Conservation (phyloP, 2,113 vertebrate genomes). For the Pluvialis apricaria region DNA sequence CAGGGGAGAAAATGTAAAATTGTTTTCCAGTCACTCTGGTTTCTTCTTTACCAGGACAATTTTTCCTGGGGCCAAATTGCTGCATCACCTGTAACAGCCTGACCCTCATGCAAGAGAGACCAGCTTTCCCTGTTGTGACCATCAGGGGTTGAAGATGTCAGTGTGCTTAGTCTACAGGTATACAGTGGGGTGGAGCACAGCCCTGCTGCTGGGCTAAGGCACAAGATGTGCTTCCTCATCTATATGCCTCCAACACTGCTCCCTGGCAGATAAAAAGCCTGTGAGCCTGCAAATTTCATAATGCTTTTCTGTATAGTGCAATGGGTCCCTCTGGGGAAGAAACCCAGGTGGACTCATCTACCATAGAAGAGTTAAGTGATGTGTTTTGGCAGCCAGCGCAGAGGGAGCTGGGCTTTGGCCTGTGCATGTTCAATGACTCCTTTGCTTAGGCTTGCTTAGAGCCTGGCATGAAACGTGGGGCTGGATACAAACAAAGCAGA, state of each 20-base stretch:
- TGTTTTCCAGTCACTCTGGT: not conserved
- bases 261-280: not conserved
- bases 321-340: not conserved
- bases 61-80: not conserved
- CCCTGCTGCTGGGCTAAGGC: not conserved
- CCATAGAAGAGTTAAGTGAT: not conserved
- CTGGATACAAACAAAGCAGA: not conserved
- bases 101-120: rapidly evolving
- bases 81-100: not conserved
- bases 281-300: not conserved
- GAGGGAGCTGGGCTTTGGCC: not conserved
- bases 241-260: not conserved
- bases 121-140: not conserved
- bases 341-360: not conserved
- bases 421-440: not conserved
- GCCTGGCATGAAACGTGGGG: not conserved
- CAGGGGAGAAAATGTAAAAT: not conserved
- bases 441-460: not conserved
- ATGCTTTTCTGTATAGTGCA: not conserved
- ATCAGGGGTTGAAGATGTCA: rapidly evolving
- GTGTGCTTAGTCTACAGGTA: not conserved
- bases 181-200: not conserved
- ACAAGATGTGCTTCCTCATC: not conserved
- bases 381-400: not conserved
- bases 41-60: not conserved